Evolutionary conservation across 2,888 invertebrate species (phyloP).

Genomic region (Spisula solida): DNA sequence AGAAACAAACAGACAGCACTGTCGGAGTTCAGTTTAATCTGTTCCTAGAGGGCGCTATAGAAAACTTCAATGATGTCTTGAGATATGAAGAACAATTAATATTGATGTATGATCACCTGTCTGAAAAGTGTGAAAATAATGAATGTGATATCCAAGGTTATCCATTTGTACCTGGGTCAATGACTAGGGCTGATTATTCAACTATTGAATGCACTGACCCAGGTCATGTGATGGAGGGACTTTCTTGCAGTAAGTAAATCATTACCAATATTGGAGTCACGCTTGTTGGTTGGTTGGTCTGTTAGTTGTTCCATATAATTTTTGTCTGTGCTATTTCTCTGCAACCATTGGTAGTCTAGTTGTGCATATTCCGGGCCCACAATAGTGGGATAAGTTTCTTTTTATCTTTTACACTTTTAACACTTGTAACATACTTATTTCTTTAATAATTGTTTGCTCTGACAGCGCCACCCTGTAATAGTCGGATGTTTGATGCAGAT

Average conservation of each 20-base stretch:
- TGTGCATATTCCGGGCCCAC: no score
- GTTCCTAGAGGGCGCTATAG: background rate
- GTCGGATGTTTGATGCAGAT: no score
- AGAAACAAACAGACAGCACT: background rate
- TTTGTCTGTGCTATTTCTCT: no score
- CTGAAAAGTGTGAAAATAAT: background rate
- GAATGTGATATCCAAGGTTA: background rate
- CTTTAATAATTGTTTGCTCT: no score
- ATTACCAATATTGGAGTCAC: no score
- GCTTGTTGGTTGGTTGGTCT: no score
- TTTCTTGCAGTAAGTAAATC: conserved; percentile 28
- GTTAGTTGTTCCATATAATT: no score
- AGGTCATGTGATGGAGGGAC: background rate
- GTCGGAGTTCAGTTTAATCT: background rate
- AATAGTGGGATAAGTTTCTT: no score
- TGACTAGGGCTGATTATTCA: background rate
- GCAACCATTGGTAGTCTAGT: no score
- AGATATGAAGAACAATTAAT: background rate
- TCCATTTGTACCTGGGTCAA: background rate
- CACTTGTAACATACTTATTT: no score
- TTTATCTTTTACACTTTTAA: no score
- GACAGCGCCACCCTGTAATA: no score
- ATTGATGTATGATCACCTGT: background rate
- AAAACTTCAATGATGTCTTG: background rate
- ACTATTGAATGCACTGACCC: background rate